Evolutionary conservation across 2,113 vertebrate species (phyloP).

Genomic region (Acinonyx jubatus): DNA sequence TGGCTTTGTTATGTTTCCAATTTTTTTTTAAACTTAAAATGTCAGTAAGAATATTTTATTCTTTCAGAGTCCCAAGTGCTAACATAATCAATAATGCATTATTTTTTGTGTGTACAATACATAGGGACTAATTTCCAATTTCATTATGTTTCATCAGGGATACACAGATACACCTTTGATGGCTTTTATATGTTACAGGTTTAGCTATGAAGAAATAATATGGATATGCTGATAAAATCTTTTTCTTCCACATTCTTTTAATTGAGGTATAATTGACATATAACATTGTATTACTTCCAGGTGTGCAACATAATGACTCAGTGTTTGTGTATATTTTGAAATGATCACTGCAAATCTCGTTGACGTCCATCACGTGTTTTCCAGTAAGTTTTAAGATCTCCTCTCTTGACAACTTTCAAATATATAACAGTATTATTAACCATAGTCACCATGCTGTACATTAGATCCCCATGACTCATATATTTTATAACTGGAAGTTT

Average conservation of each 20-base stretch:
- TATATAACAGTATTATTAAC: not conserved
- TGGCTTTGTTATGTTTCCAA: not conserved
- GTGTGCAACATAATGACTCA: not conserved
- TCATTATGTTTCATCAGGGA: constrained; percentile 35
- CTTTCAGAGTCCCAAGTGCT: constrained; percentile 6
- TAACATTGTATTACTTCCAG: not conserved
- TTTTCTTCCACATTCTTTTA: not conserved
- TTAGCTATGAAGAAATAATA: not conserved
- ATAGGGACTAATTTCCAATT: constrained; percentile 62
- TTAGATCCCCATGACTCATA: not conserved
- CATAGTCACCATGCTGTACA: not conserved
- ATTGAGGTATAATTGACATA: not conserved
- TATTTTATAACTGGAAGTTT: not conserved
- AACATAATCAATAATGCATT: constrained; percentile 62
- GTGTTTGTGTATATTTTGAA: not conserved
- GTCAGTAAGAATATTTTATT: constrained; percentile 25
- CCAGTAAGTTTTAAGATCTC: not conserved
- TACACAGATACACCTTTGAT: constrained; percentile 28
- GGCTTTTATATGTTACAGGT: not conserved
- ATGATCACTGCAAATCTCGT: not conserved
- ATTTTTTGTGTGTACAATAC: constrained; percentile 20
- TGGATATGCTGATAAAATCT: not conserved
- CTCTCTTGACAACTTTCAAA: not conserved
- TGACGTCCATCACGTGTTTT: not conserved
- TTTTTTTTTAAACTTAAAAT: constrained; percentile 50